Evolutionary conservation across 2,113 vertebrate species (phyloP), one percentile per base, ranked within the genome.

Genomic region (Dolichotis patagonum): DNA sequence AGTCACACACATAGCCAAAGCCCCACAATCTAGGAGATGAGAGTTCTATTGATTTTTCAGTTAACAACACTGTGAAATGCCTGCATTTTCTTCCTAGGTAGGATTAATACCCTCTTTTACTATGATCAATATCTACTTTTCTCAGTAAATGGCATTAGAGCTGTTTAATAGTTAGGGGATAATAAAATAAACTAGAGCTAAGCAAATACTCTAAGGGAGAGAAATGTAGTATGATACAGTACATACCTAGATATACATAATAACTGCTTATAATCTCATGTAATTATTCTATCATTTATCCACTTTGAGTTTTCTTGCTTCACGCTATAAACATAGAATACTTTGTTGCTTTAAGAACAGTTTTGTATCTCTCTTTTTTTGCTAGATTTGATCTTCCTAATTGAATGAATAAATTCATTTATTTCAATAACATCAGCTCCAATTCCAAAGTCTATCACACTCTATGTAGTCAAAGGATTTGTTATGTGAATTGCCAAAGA

Each of bases 21-120:
- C 85, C 38, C 35, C n/a, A 93, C n/a, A 87, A 41, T 75, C 10
- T 38, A 60, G 75, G 16, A 85, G 62, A 92, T 60, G 30, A 88
- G 26, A 89, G 5, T 2, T 52, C 38, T 91, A 83, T 91, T 95
- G 88, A 97, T 49, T 83, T 96, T 95, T 93, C 78, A 56, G 46
- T 90, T 96, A 93, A 78, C 32, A 93, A 5, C 41, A 90, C 26
- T 86, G 11, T 73, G 11, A 28, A 71, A 90, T 88, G 38, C 12
- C 56, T 91, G 16, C 4, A 69, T 83, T 94, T 94, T 86, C 62
- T 81, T 93, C 11, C 43, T 94, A 87, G 24, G 6, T 80, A 85
- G 62, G 43, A 96, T 84, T 95, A 88, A 73, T 67, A 80, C 41
- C 7, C 11, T 85, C 17, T 96, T 82, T 19, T 54, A n/a, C 4